A percentile compares a stretch with the other conserved stretches of the same genome.
phyloP scores from a whole-genome alignment of 2,797 vertebrate species.

The Neolamprologus multifasciatus region DNA sequence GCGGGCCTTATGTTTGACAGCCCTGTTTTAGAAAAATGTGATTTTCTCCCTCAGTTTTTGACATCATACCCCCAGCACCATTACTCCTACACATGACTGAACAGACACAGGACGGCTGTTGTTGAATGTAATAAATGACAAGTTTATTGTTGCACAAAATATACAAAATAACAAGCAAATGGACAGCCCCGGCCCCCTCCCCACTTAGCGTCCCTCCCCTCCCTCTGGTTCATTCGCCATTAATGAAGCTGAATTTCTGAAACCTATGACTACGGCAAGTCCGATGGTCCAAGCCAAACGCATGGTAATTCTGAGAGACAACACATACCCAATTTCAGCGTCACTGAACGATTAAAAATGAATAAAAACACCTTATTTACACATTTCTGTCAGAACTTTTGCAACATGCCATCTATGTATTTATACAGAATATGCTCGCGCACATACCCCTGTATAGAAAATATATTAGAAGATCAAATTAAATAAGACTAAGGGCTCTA shows the following conservation, averaged over 20 bases:
- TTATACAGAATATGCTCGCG: constrained; percentile 77
- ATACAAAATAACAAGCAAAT: constrained; percentile 92
- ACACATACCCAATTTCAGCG: constrained; percentile 79
- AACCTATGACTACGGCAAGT: constrained; percentile 76
- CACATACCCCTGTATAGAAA: constrained; percentile 80
- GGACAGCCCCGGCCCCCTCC: constrained; percentile 56
- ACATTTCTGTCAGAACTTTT: constrained; percentile 78
- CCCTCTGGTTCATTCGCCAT: constrained; percentile 62
- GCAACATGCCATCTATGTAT: constrained; percentile 84
- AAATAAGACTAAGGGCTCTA: constrained; percentile 78
- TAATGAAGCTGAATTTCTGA: constrained; percentile 80
- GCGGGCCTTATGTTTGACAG: background rate
- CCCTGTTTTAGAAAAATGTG: background rate
- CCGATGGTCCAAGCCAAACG: constrained; percentile 76
- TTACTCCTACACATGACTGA: background rate
- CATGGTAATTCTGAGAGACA: constrained; percentile 77
- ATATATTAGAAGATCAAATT: constrained; percentile 80
- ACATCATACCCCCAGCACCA: background rate
- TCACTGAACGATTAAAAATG: constrained; percentile 85
- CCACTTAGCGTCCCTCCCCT: constrained; percentile 26
- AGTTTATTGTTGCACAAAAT: constrained; percentile 91
- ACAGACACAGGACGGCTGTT: background rate
- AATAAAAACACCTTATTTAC: constrained; percentile 86
- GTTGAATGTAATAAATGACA: constrained; percentile 80
- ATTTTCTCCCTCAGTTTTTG: background rate